These are phyloP conservation scores for Myotis brandtii DNA, from an alignment of 2,113 vertebrate species.

Conservation along the genomic window DNA sequence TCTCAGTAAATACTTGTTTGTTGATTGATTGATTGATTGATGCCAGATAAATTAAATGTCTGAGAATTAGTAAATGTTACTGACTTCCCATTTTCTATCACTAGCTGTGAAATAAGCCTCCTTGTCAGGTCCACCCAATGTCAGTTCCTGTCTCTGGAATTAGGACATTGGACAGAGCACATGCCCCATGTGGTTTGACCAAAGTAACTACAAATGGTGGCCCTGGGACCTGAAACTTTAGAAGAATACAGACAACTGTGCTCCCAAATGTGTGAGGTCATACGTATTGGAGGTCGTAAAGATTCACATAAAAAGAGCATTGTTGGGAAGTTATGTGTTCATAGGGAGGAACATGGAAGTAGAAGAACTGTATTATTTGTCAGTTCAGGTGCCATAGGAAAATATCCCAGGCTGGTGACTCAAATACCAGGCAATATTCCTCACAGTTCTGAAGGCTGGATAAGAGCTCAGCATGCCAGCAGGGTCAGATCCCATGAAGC, in stretches of 20 bases:
- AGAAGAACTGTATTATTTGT: neutral
- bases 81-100: constrained; percentile 38
- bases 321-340: neutral
- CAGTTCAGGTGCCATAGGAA: neutral
- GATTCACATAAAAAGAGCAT: neutral
- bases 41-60: constrained; percentile 43
- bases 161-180: too few relatives aligned
- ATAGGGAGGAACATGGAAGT: neutral
- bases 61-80: constrained; percentile 56
- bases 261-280: neutral
- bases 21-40: neutral
- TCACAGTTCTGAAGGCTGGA: neutral
- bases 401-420: neutral
- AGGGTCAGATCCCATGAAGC: neutral
- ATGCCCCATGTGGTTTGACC: too few relatives aligned
- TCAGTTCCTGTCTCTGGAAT: neutral
- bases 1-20: neutral
- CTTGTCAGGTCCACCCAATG: neutral
- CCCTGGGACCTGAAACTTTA: neutral
- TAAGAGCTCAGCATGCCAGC: neutral
- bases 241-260: neutral
- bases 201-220: neutral
- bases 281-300: neutral
- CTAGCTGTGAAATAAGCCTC: constrained; percentile 34
- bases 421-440: neutral